These are phyloP conservation scores for Melolontha melolontha DNA, from an alignment of 2,888 invertebrate species.

Conservation along the genomic window DNA sequence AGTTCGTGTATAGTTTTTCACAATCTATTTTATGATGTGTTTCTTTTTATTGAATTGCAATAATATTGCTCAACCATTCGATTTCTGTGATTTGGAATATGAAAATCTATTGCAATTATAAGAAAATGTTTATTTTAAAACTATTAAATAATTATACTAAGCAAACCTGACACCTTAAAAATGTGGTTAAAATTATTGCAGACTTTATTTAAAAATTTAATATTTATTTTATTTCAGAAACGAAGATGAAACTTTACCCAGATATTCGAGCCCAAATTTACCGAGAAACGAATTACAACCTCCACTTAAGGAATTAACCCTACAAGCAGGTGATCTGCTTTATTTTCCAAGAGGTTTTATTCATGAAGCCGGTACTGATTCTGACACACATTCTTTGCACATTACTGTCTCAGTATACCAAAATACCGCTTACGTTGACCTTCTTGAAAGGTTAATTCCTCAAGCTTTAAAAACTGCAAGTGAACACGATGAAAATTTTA, in stretches of 20 bases:
- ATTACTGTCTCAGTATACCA: slow-evolving; percentile 95
- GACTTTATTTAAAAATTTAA: background rate
- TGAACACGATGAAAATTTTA: slow-evolving; percentile 49
- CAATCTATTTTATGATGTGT: too few species aligned
- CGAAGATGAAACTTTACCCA: slow-evolving; percentile 78
- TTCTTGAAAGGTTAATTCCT: slow-evolving; percentile 84
- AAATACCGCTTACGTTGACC: slow-evolving; percentile 89
- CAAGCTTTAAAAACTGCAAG: slow-evolving; percentile 80
- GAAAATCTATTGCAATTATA: too few species aligned
- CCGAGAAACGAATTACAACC: slow-evolving; percentile 79
- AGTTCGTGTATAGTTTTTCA: too few species aligned
- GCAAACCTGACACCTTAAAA: too few species aligned
- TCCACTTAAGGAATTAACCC: slow-evolving; percentile 82
- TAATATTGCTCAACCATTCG: too few species aligned
- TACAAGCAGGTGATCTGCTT: slow-evolving; percentile 89
- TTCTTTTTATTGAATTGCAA: too few species aligned
- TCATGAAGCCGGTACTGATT: slow-evolving; percentile 85
- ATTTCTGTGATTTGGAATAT: too few species aligned
- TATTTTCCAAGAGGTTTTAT: slow-evolving; percentile 94
- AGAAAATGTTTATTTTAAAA: too few species aligned
- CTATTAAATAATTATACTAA: too few species aligned
- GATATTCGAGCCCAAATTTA: slow-evolving; percentile 86
- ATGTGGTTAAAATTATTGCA: too few species aligned
- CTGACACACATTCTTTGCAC: slow-evolving; percentile 89
- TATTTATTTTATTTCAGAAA: slow-evolving; percentile 52